Evolutionary conservation across 23 tunicate species (phyloP).

Genomic region (Halocynthia roretzi): DNA sequence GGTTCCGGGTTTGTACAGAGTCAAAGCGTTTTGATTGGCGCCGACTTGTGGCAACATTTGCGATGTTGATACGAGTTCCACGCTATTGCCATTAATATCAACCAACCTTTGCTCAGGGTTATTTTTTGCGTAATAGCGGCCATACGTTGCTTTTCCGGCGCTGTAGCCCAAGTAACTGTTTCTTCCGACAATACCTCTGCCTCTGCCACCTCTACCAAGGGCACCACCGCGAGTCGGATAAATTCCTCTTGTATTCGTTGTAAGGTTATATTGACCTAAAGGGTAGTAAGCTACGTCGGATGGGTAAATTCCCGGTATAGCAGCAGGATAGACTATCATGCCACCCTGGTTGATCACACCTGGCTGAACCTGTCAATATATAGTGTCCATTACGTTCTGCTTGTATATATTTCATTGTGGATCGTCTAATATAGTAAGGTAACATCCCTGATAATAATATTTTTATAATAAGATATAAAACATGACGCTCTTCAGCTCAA

Average conservation of each 20-base stretch:
- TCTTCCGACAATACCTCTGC: conserved; percentile 48
- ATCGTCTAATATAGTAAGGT: no score
- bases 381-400: no score
- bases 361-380: neutral
- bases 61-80: conserved; percentile 19
- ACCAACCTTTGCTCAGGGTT: conserved; percentile 59
- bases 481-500: no score
- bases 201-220: conserved; percentile 38
- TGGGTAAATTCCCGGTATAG: conserved; percentile 34
- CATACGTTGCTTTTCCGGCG: conserved; percentile 99
- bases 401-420: no score
- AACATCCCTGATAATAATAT: no score
- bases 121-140: conserved; percentile 96
- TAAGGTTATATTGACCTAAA: conserved; percentile 65
- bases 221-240: conserved; percentile 53
- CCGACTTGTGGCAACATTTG: conserved; percentile 16
- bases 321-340: conserved; percentile 66
- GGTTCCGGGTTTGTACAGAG: conserved; percentile 10
- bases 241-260: conserved; percentile 51
- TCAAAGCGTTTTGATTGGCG: conserved; percentile 13
- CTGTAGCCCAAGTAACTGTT: conserved; percentile 97
- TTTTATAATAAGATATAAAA: no score
- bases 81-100: conserved; percentile 27
- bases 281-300: conserved; percentile 71
- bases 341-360: conserved; percentile 65